Evolutionary conservation across 2,888 invertebrate genomes (phyloP).

Genomic region (Thelaira solivaga): DNA sequence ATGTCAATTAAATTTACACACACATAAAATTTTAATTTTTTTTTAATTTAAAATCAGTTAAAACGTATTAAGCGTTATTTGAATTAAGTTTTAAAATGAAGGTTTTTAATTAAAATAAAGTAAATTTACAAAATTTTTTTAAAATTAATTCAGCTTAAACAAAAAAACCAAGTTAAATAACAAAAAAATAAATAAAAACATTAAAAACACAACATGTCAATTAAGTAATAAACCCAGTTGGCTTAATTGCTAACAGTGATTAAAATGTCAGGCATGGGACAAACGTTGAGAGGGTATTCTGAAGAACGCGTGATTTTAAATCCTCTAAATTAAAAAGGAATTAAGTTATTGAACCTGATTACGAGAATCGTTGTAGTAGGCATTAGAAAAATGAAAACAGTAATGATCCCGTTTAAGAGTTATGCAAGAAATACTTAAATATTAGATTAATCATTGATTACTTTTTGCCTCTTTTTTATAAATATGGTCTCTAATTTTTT

Average conservation of each 20-base stretch:
- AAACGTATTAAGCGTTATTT: background rate
- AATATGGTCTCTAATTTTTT: no score
- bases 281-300: background rate
- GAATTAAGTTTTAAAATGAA: background rate
- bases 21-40: no score
- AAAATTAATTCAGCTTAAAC: background rate
- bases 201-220: background rate
- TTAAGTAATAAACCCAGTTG: background rate
- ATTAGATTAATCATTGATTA: no score
- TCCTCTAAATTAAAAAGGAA: no score
- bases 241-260: background rate
- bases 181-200: no score
- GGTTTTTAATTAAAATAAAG: background rate
- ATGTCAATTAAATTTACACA: slow-evolving; percentile 30
- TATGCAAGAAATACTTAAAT: no score
- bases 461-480: background rate
- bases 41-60: background rate
- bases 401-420: no score
- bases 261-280: background rate
- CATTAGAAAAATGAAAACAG: no score
- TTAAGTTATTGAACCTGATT: no score
- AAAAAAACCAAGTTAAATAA: background rate
- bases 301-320: no score
- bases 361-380: no score
- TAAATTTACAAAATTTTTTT: background rate